These are phyloP conservation scores for Aplochiton taeniatus DNA, from an alignment of 2,797 vertebrate species.

Conservation along the genomic window DNA sequence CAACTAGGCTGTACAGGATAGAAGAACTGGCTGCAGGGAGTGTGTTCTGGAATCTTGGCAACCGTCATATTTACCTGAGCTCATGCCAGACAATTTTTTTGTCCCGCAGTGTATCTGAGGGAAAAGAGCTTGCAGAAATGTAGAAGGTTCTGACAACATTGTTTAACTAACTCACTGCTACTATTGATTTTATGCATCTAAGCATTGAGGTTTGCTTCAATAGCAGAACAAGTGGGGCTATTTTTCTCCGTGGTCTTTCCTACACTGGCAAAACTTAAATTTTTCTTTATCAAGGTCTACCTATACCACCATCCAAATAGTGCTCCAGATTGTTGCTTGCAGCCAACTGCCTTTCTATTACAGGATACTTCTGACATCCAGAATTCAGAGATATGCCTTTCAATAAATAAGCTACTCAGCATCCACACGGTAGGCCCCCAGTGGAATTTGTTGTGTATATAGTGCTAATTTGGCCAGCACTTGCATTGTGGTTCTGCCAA, in stretches of 20 bases:
- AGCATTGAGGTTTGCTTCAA: constrained; percentile 37
- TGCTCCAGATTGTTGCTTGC: background rate
- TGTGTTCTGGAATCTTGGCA: constrained; percentile 30
- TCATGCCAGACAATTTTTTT: constrained; percentile 3
- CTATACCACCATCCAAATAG: too few relatives aligned
- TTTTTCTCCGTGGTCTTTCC: too few relatives aligned
- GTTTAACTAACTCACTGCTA: too few relatives aligned
- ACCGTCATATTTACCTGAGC: background rate
- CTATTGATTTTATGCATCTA: too few relatives aligned
- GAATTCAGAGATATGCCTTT: too few relatives aligned
- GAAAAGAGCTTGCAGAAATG: background rate
- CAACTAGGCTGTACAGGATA: too few relatives aligned
- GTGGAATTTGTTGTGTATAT: constrained; percentile 67
- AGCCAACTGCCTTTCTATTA: constrained; percentile 31
- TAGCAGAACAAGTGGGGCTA: constrained; percentile 16
- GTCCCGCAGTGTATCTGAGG: background rate
- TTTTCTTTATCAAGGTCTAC: too few relatives aligned
- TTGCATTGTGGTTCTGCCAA: constrained; percentile 49
- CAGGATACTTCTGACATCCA: background rate
- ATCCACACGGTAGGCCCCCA: background rate
- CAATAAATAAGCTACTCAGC: too few relatives aligned
- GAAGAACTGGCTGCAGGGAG: background rate
- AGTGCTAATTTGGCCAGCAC: constrained; percentile 11
- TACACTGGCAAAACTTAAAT: too few relatives aligned
- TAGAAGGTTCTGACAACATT: too few relatives aligned